Conservation (phyloP, 2,797 vertebrate genomes). For the Melanotaenia maccullochi region DNA sequence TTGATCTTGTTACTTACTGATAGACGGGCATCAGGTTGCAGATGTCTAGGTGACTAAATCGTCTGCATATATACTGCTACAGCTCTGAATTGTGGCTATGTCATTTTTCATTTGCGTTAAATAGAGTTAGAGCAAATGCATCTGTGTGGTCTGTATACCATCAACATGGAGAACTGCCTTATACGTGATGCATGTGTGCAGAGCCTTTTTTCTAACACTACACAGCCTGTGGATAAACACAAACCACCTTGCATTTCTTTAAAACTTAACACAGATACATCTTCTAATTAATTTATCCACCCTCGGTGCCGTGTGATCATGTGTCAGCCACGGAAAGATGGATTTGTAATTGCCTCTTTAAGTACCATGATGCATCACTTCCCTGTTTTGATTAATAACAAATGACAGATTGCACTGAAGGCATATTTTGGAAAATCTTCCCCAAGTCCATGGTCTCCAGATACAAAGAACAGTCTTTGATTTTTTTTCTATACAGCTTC, state of each 20-base stretch:
- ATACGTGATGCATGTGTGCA: neutral
- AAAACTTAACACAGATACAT: slow-evolving; percentile 2
- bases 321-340: slow-evolving; percentile 41
- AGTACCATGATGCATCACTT: slow-evolving; percentile 58
- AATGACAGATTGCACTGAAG: slow-evolving; percentile 49
- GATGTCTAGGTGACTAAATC: slow-evolving; percentile 39
- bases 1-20: slow-evolving; percentile 35
- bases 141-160: neutral
- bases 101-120: slow-evolving; percentile 8
- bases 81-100: slow-evolving; percentile 42
- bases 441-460: slow-evolving; percentile 43
- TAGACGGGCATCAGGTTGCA: slow-evolving; percentile 45
- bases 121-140: neutral
- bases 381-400: slow-evolving; percentile 56
- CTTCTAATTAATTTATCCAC: slow-evolving; percentile 27
- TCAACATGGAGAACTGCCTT: neutral
- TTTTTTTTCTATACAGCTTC: slow-evolving; percentile 41
- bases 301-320: slow-evolving; percentile 11
- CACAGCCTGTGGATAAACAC: slow-evolving; percentile 8
- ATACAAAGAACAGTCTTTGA: slow-evolving; percentile 52
- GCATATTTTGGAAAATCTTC: slow-evolving; percentile 38
- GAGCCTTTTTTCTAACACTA: neutral
- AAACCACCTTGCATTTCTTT: slow-evolving; percentile 2
- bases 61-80: slow-evolving; percentile 19
- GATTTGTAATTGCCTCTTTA: slow-evolving; percentile 48